Evolutionary conservation across 2,797 vertebrate genomes (phyloP).

Genomic region (Thunnus albacares): DNA sequence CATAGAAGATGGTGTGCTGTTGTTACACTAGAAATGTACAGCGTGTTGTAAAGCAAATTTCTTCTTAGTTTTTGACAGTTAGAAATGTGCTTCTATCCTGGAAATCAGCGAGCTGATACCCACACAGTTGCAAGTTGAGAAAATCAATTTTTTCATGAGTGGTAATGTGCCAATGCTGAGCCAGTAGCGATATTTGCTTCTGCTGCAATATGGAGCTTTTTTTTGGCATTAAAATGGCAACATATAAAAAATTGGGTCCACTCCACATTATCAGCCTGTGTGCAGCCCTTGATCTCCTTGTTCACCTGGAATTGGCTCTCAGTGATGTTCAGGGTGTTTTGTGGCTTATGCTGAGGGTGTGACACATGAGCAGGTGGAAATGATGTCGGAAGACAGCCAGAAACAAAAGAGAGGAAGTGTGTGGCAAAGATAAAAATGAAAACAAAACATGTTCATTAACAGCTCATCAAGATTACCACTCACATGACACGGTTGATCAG

Average conservation of each 20-base stretch:
- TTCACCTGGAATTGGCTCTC: conserved; percentile 54
- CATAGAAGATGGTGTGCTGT: conserved; percentile 17
- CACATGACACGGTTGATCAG: conserved; percentile 20
- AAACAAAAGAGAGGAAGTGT: conserved; percentile 26
- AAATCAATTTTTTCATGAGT: conserved; percentile 1
- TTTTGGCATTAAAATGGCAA: conserved; percentile 48
- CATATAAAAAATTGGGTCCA: conserved; percentile 34
- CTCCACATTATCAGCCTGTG: conserved; percentile 49
- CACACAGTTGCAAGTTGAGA: conserved; percentile 9
- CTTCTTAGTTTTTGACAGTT: conserved; percentile 25
- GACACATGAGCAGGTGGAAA: conserved; percentile 64
- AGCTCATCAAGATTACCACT: conserved; percentile 22
- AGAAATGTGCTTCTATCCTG: conserved; percentile 13
- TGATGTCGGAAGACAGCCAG: conserved; percentile 43
- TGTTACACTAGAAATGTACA: conserved; percentile 27
- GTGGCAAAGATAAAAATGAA: conserved; percentile 35
- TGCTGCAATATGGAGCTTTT: conserved; percentile 25
- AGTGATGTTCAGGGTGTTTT: conserved; percentile 33
- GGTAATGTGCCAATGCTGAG: conserved; percentile 43
- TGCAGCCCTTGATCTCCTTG: conserved; percentile 41
- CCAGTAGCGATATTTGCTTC: conserved; percentile 48
- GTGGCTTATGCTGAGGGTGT: conserved; percentile 47
- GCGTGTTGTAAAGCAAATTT: conserved; percentile 39
- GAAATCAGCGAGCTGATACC: conserved; percentile 29
- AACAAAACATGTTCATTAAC: conserved; percentile 52